Evolutionary conservation across 2,797 vertebrate species (phyloP), one percentile per base, ranked within the genome.

Genomic region (Gymnocypris eckloni): DNA sequence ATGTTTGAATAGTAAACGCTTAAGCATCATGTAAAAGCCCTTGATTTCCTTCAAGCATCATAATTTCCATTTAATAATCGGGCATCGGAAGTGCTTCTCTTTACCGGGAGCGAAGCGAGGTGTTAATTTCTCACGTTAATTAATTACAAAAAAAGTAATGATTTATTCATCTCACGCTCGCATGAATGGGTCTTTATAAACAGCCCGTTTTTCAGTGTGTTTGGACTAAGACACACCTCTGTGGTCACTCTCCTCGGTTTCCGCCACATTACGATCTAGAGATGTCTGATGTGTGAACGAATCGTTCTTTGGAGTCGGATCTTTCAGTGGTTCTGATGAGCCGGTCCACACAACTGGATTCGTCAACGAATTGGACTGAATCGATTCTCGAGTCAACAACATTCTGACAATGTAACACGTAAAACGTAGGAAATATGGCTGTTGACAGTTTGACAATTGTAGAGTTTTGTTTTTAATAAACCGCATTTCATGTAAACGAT

Each of bases 211-310:
- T 79, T 72, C 33, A 22, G 64, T 61, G 73, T 82, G 52, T 84
- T 71, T 88, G 87, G 88, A 91, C 89, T 89, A 91, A 91, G 90
- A 6, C 73, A 80, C 79, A 81, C 52, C n/a, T 82, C 59, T 70
- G 33, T 56, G 64, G 73, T 67, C 67, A 70, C 69, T 78, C 43
- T 64, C 41, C 54, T 64, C 69, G 73, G 9, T 43, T 86, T 79
- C 48, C 79, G 64, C 61, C 67, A 87, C 77, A 85, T 82, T 82
- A 78, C 79, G 61, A n/a, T 50, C 86, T 45, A 20, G n/a, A 20
- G 28, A 41, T 39, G 76, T 39, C 20, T 70, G 37, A 72, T 56
- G 64, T 81, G 79, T 69, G 79, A 52, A 69, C 25, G 61, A 52
- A 69, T 45, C 50, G 22, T 82, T 71, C 22, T 22, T 18, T 18